Evolutionary conservation across 2,888 invertebrate genomes (phyloP).

Genomic region (Cosmorhoe ocellata): DNA sequence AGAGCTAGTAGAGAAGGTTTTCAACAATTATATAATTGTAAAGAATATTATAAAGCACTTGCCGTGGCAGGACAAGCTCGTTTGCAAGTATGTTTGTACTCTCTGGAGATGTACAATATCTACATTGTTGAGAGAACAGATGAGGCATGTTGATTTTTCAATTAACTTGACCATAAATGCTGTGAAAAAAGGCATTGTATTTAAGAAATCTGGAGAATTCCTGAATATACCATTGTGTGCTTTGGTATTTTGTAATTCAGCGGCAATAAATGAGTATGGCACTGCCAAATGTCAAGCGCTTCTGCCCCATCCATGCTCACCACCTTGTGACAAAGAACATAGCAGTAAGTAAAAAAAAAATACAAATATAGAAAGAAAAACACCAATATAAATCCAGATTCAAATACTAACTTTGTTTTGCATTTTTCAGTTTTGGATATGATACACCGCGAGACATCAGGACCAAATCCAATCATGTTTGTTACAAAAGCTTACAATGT

Average conservation of each 20-base stretch:
- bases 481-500: slow-evolving; percentile 55
- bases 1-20: slow-evolving; percentile 55
- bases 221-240: slow-evolving; percentile 62
- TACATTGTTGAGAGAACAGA: slow-evolving; percentile 58
- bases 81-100: slow-evolving; percentile 64
- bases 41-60: slow-evolving; percentile 67
- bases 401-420: not conserved
- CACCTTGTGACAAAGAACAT: slow-evolving; percentile 62
- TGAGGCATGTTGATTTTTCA: slow-evolving; percentile 61
- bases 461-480: slow-evolving; percentile 65
- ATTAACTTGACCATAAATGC: slow-evolving; percentile 45
- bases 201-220: slow-evolving; percentile 57
- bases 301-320: slow-evolving; percentile 53
- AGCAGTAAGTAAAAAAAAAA: slow-evolving; percentile 51
- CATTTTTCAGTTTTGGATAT: slow-evolving; percentile 67
- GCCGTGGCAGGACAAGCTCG: slow-evolving; percentile 69
- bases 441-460: slow-evolving; percentile 51
- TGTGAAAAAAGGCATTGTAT: slow-evolving; percentile 46
- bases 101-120: slow-evolving; percentile 66
- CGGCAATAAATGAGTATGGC: slow-evolving; percentile 17
- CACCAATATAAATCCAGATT: too few species aligned
- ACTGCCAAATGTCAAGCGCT: slow-evolving; percentile 51
- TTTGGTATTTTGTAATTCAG: slow-evolving; percentile 59
- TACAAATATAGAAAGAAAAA: too few species aligned
- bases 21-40: slow-evolving; percentile 70